Base-by-base conservation (phyloP, 2,113 vertebrate species). In the Harpagus bidentatus region DNA sequence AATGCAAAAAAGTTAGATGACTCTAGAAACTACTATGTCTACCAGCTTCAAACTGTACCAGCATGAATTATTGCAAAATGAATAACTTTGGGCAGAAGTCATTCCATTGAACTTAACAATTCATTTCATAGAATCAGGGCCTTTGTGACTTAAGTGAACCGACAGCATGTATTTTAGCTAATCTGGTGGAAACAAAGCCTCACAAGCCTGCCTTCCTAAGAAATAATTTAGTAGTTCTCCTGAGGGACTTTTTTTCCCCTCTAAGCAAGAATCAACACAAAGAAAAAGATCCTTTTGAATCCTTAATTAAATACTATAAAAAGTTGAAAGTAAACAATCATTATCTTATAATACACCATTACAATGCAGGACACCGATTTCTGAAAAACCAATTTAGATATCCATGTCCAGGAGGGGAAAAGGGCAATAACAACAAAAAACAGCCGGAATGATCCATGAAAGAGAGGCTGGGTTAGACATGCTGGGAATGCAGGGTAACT, bases 271-370 rank as follows among this genome's bases (percentile, higher is more conserved):
- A 97, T 74, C 53, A 97, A 87, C 63, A 95, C 18, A 90, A 96
- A 93, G 48, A 91, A 84, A 93, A 69, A 86, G 10, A 94, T 81
- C 40, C 65, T 90, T 95, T 83, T 59, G 34, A 96, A 96, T 96
- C 34, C 42, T 90, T 96, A 96, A 96, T 96, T 97, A 97, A 98
- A 97, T 80, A 97, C 48, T 79, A 76, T 45, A 83, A 96, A 73
- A 94, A 73, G 50, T n/a, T 96, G 28, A n/a, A 96, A 90, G 91
- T 93, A 62, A 93, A 82, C 17, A 90, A 86, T n/a, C 31, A 50
- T 94, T 94, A 85, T 59, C 53, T 85, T 32, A 34, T 67, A 96
- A 85, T 69, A 61, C 74, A 95, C 82, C 59, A 73, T 82, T 90
- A 88, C 72, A 95, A 94, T 47, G 76, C 23, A 76, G 79, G 40